phyloP scores from a whole-genome alignment of 1,140 invertebrate genomes.

The Asobara japonica region DNA sequence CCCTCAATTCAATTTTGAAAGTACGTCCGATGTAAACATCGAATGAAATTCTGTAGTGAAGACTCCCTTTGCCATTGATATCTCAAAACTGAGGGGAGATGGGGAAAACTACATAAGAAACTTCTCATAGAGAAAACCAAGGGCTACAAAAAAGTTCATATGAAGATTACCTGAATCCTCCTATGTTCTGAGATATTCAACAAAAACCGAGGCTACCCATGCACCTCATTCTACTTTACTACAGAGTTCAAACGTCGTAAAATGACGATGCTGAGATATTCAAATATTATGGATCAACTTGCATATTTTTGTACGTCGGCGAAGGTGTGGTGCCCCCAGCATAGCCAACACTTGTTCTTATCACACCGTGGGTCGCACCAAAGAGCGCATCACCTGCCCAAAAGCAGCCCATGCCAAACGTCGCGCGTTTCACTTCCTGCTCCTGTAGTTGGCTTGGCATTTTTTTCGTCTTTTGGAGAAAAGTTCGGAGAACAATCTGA shows the following conservation, averaged over 20 bases:
- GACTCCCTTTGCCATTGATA: no score
- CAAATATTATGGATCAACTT: slow-evolving; percentile 57
- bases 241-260: not conserved
- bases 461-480: slow-evolving; percentile 22
- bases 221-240: no score
- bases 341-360: slow-evolving; percentile 94
- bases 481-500: not conserved
- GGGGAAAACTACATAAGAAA: no score
- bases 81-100: no score
- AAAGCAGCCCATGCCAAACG: slow-evolving; percentile 96
- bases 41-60: no score
- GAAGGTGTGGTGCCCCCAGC: slow-evolving; percentile 83
- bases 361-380: slow-evolving; percentile 84
- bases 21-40: no score
- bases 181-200: no score
- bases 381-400: slow-evolving; percentile 95
- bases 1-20: no score
- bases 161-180: no score
- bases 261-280: not conserved
- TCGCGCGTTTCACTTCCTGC: slow-evolving; percentile 72
- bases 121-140: no score
- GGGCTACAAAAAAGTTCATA: no score
- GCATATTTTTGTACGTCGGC: slow-evolving; percentile 90
- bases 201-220: no score
- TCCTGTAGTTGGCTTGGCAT: slow-evolving; percentile 64